Evolutionary conservation across 2,888 invertebrate species (phyloP).

Genomic region (Meloe dianella): DNA sequence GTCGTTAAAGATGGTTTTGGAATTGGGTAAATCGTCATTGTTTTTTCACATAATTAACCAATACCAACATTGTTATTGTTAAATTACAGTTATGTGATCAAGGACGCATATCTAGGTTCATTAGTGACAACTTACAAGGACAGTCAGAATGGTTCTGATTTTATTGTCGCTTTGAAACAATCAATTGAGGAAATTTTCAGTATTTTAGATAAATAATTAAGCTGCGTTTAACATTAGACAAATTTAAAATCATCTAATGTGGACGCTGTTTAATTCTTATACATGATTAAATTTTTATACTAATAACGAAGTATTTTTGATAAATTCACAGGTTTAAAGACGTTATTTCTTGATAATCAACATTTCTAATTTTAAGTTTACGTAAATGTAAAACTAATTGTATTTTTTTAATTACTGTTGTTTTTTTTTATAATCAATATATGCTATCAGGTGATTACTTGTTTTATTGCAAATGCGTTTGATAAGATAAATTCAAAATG

Average conservation of each 20-base stretch:
- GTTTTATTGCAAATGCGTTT: neutral
- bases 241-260: neutral
- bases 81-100: conserved; percentile 80
- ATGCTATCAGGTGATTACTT: neutral
- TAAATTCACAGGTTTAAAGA: neutral
- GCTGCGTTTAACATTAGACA: too few relatives aligned
- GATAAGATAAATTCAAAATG: neutral
- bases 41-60: conserved; percentile 6
- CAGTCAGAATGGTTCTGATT: conserved; percentile 73
- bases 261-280: too few relatives aligned
- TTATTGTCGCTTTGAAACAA: conserved; percentile 71
- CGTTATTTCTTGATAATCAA: neutral
- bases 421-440: neutral
- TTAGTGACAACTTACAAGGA: conserved; percentile 81
- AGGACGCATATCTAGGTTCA: conserved; percentile 80
- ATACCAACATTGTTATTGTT: conserved; percentile 48
- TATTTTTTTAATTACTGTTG: neutral
- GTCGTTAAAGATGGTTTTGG: conserved; percentile 91
- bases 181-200: conserved; percentile 73
- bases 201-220: conserved; percentile 31
- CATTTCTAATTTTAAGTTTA: neutral
- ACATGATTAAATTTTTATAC: neutral
- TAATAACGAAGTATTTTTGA: neutral
- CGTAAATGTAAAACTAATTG: neutral
- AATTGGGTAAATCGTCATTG: conserved; percentile 73